Base-by-base conservation (phyloP, 2,113 vertebrate genomes). In the Pterophyllum scalare region DNA sequence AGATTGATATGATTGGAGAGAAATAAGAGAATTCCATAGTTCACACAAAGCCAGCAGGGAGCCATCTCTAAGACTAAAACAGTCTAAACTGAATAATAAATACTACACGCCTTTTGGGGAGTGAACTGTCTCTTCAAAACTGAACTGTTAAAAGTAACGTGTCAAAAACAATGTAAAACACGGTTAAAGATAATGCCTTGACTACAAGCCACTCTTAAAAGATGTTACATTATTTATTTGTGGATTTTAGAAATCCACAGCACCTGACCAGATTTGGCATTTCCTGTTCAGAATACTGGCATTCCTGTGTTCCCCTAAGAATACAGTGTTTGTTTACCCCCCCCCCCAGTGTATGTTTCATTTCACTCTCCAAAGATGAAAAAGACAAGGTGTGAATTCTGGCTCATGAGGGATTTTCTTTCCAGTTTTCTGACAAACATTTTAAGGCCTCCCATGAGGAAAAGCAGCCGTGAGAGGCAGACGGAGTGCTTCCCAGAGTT, bases 391-490 rank as follows among this genome's bases (percentile, higher is more conserved):
- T 72, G 85, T 88, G 82, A 87, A 86, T 87, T 83, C 22, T 64
- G 77, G 33, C 61, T 87, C 77, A n/a, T 2, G 2, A 72, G 86
- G 70, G 79, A 88, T 81, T 84, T 83, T 38, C 72, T 79, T 81
- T 77, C 77, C 38, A 26, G 59, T 57, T 82, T 82, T 79, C 59
- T 84, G 79, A 87, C 78, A 60, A 82, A 88, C 82, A 80, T 59
- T 83, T 11, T 54, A 38, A 67, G 24, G 38, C 75, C 67, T 85
- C 89, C 78, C 79, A 52, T 62, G 90, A 93, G 85, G 87, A 59
- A 58, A 79, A 8, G 38, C 67, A 61, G 61, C 79, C 60, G 40
- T 24, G 61, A 65, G 70, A 58, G 75, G 59, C 60, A 85, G 77
- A 67, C 17, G 8, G 10, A 15, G 56, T 22, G 24, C 82, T 87